Evolutionary conservation across 2,797 vertebrate genomes (phyloP).

Genomic region (Cheirogaleus major): DNA sequence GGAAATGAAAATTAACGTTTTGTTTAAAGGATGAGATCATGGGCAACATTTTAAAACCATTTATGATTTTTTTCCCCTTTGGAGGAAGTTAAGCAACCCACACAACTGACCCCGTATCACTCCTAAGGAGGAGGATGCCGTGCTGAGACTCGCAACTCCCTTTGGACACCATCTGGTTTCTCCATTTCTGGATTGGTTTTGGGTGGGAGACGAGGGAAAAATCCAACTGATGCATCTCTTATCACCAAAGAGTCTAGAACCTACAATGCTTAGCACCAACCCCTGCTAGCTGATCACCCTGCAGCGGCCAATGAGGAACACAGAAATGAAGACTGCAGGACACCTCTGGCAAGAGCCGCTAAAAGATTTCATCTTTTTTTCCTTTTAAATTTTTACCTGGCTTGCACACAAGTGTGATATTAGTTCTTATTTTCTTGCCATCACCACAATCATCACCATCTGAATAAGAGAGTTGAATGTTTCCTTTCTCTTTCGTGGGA

Average conservation of each 20-base stretch:
- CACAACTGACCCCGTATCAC: too few relatives aligned
- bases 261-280: rapidly evolving
- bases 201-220: background rate
- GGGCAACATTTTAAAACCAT: too few relatives aligned
- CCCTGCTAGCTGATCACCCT: background rate
- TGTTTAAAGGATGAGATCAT: background rate
- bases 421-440: conserved; percentile 87
- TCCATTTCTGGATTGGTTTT: background rate
- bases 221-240: background rate
- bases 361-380: rapidly evolving
- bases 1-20: background rate
- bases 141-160: background rate
- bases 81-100: background rate
- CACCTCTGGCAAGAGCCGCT: background rate
- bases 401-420: conserved; percentile 93
- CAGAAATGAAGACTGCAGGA: rapidly evolving
- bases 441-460: conserved; percentile 89
- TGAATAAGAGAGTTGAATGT: conserved; percentile 91
- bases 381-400: conserved; percentile 88
- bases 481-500: conserved; percentile 88
- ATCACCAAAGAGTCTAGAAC: too few relatives aligned
- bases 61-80: too few relatives aligned
- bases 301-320: rapidly evolving
- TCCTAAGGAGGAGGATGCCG: background rate
- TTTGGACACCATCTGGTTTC: background rate